Evolutionary conservation across 2,113 vertebrate genomes (phyloP), one percentile per base, ranked within the genome.

Genomic region (Cebidichthys violaceus): DNA sequence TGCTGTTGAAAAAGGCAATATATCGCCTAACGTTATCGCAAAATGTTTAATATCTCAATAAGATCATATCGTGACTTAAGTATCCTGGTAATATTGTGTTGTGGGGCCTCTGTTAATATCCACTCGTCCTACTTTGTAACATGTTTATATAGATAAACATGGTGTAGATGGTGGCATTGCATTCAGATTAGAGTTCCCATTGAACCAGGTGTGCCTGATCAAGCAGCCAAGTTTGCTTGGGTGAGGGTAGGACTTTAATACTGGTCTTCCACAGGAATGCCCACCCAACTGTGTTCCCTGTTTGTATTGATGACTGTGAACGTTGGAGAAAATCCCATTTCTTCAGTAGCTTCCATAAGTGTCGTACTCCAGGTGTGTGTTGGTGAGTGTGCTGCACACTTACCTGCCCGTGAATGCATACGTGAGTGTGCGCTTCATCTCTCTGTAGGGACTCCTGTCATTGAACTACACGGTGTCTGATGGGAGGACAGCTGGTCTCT

Each of bases 401-500:
- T 68, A 76, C 70, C 82, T 82, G 33, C 35, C 18, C 41, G 13
- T n/a, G n/a, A 76, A 71, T 8, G 13, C 27, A 41, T 47, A 31
- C 7, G 20, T n/a, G 45, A 69, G 37, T 37, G 20, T 47, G n/a
- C 20, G 68, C 24, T 75, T n/a, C 45, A 62, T 69, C 62, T 70
- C 59, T 82, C 79, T 57, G 70, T 31, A 1, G 72, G 59, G 74
- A 52, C 77, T 70, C 50, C 35, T 90, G 79, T 86, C 79, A 82
- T 65, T 86, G 54, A 83, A 66, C 68, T 71, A 50, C 77, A 76
- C 62, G 68, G 55, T 57, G 47, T 79, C 68, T 83, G 86, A 80
- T 20, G 69, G 78, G 60, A 85, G 68, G 77, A 89, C 82, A 86
- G 80, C 80, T 81, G 86, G 64, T 72, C 75, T 75, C 77, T 43